These are phyloP conservation scores for Hycleus phaleratus DNA, from an alignment of 1,140 invertebrate genomes.

Conservation along the genomic window DNA sequence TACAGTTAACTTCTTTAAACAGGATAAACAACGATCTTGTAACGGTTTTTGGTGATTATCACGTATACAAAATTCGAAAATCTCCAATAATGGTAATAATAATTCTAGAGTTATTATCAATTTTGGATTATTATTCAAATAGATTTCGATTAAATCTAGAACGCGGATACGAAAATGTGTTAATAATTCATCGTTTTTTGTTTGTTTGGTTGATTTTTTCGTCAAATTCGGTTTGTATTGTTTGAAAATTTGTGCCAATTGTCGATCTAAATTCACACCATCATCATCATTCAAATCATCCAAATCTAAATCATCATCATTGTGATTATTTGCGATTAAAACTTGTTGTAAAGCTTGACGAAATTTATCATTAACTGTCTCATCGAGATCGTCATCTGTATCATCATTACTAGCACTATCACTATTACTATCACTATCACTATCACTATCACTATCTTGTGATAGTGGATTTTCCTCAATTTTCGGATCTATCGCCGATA, in stretches of 20 bases:
- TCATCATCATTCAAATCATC: slow-evolving; percentile 69
- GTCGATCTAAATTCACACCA: slow-evolving; percentile 61
- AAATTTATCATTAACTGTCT: slow-evolving; percentile 57
- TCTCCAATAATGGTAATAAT: slow-evolving; percentile 54
- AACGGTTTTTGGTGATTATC: slow-evolving; percentile 60
- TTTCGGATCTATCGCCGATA: slow-evolving; percentile 62
- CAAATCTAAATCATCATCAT: slow-evolving; percentile 62
- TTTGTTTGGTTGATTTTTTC: slow-evolving; percentile 52
- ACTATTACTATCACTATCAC: slow-evolving; percentile 41
- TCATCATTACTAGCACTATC: slow-evolving; percentile 41
- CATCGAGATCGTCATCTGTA: slow-evolving; percentile 50
- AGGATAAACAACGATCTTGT: slow-evolving; percentile 11
- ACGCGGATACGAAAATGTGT: slow-evolving; percentile 63
- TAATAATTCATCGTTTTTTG: slow-evolving; percentile 54
- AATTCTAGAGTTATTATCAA: slow-evolving; percentile 59
- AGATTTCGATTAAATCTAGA: slow-evolving; percentile 62
- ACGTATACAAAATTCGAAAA: slow-evolving; percentile 59
- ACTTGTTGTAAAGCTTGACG: slow-evolving; percentile 57
- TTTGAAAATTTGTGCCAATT: slow-evolving; percentile 62
- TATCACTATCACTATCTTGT: neutral
- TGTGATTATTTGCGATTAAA: slow-evolving; percentile 45
- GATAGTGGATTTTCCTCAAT: slow-evolving; percentile 52
- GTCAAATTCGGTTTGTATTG: slow-evolving; percentile 52
- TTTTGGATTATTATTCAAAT: slow-evolving; percentile 56
- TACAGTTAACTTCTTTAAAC: slow-evolving; percentile 43